Percentiles rank a stretch among this genome's conserved stretches.
Conservation (phyloP, 2,113 vertebrate species). For the Pimephales promelas region DNA sequence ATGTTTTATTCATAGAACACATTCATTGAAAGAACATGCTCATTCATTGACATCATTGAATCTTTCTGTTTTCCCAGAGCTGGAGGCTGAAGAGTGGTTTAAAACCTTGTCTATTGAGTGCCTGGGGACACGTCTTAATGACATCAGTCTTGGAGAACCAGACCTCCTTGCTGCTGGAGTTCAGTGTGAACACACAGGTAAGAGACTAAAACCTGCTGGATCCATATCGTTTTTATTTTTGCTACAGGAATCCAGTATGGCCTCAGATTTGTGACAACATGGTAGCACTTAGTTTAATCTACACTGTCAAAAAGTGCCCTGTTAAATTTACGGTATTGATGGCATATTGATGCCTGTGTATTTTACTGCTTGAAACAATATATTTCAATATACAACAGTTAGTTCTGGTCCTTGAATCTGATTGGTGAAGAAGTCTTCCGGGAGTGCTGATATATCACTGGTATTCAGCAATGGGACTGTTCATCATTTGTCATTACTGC, state of each 20-base stretch:
- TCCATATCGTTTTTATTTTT: not conserved
- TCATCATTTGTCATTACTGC: too few relatives aligned
- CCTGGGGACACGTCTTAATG: constrained; percentile 84
- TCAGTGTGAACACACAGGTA: constrained; percentile 92
- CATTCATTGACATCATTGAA: constrained; percentile 12
- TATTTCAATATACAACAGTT: not conserved
- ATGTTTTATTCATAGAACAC: constrained; percentile 19
- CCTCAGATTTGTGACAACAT: not conserved
- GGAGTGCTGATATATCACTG: too few relatives aligned
- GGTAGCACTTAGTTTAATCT: not conserved
- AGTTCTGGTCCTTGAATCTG: too few relatives aligned
- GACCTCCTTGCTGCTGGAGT: constrained; percentile 94
- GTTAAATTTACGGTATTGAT: not conserved
- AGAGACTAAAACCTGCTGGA: not conserved
- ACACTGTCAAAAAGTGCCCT: not conserved
- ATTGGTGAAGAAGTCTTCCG: too few relatives aligned
- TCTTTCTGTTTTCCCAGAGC: constrained; percentile 74
- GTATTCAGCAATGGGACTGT: too few relatives aligned
- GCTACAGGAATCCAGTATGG: not conserved
- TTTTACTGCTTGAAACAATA: not conserved
- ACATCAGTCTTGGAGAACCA: constrained; percentile 93
- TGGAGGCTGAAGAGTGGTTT: constrained; percentile 97
- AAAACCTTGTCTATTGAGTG: constrained; percentile 93
- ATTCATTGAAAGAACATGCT: not conserved
- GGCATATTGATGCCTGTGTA: not conserved